Evolutionary conservation across 1,140 invertebrate genomes (phyloP).

Genomic region (Achroia grisella): DNA sequence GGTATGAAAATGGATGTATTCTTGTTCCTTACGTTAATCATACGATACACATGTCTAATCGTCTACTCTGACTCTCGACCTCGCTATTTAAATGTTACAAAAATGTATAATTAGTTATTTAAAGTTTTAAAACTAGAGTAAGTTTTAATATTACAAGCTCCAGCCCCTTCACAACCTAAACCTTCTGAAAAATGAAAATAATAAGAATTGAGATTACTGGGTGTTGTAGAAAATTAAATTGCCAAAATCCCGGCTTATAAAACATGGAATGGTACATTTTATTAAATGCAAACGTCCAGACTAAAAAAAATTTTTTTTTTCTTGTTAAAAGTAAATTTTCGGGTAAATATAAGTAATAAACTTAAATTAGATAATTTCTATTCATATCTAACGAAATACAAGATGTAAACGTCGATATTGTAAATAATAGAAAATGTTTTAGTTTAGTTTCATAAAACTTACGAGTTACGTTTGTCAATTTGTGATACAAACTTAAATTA

Average conservation of each 20-base stretch:
- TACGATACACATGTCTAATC: slow-evolving; percentile 2
- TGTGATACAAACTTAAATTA: slow-evolving; percentile 17
- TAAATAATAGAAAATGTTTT: too few species aligned
- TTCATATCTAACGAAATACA: too few species aligned
- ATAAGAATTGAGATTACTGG: slow-evolving; percentile 49
- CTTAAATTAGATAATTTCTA: not conserved
- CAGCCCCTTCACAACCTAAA: slow-evolving; percentile 42
- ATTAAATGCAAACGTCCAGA: slow-evolving; percentile 25
- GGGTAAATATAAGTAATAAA: not conserved
- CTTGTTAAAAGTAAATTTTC: not conserved
- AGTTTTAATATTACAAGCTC: slow-evolving; percentile 44
- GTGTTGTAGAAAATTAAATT: slow-evolving; percentile 26
- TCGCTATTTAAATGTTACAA: not conserved
- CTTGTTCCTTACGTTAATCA: not conserved
- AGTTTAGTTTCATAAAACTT: too few species aligned
- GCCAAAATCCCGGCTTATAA: slow-evolving; percentile 38
- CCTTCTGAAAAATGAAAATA: slow-evolving; percentile 11
- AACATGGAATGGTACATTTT: slow-evolving; percentile 32
- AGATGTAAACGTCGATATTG: too few species aligned
- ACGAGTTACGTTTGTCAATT: not conserved
- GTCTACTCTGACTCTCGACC: not conserved
- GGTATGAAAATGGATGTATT: slow-evolving; percentile 32
- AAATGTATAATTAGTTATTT: not conserved
- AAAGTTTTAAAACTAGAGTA: slow-evolving; percentile 8
- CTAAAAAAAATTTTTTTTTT: slow-evolving; percentile 11